A percentile compares a stretch with the other conserved stretches of the same genome.
These are phyloP conservation scores for Hemicordylus capensis DNA, from an alignment of 2,113 vertebrate genomes.

Conservation along the genomic window DNA sequence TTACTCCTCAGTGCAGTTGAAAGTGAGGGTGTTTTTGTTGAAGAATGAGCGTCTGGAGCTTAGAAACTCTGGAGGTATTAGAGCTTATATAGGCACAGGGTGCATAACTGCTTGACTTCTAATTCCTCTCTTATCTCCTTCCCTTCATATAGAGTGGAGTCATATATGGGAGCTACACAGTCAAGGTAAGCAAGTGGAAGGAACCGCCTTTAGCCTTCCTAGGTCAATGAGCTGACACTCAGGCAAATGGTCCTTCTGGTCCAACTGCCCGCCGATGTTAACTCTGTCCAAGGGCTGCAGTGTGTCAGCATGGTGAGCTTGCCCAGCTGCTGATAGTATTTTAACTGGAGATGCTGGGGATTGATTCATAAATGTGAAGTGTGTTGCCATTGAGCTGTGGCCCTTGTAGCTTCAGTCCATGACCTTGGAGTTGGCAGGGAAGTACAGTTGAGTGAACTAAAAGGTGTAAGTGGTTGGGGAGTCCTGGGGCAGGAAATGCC, in stretches of 20 bases:
- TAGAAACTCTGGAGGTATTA: background rate
- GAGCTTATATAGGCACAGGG: background rate
- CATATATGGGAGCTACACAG: slow-evolving; percentile 74
- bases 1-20: background rate
- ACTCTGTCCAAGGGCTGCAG: too few relatives aligned
- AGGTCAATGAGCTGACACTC: background rate
- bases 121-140: background rate
- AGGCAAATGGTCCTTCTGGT: background rate
- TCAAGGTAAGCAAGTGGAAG: slow-evolving; percentile 69
- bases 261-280: background rate
- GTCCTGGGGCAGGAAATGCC: too few relatives aligned
- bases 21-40: background rate
- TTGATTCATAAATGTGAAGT: background rate
- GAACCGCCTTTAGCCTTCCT: background rate
- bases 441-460: background rate
- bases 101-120: background rate
- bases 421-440: background rate
- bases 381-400: background rate
- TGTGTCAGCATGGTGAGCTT: background rate
- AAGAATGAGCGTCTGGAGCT: background rate
- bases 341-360: background rate
- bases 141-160: slow-evolving; percentile 76
- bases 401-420: background rate
- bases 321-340: background rate
- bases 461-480: background rate